Evolutionary conservation across 2,888 invertebrate genomes (phyloP).

Genomic region (Celastrina argiolus): DNA sequence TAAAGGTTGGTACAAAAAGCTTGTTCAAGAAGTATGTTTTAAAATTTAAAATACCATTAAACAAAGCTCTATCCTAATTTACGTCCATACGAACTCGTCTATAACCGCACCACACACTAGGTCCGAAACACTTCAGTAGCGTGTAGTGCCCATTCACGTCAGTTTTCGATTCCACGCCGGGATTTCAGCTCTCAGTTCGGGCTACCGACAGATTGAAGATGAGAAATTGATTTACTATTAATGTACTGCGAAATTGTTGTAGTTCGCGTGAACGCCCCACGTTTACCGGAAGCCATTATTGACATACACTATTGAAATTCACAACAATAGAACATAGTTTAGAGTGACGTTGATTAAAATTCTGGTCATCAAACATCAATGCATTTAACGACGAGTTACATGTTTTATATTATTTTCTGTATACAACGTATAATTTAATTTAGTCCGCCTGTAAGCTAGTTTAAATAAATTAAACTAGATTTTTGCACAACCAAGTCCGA

Average conservation of each 20-base stretch:
- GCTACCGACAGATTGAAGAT: slow-evolving; percentile 22
- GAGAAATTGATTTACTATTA: slow-evolving; percentile 23
- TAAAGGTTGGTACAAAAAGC: too few relatives aligned
- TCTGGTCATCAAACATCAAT: slow-evolving; percentile 9
- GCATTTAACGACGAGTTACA: neutral
- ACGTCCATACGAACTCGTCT: neutral
- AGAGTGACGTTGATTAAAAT: slow-evolving; percentile 9
- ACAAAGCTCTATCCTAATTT: neutral
- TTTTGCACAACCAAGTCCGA: too few relatives aligned
- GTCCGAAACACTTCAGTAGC: slow-evolving; percentile 6
- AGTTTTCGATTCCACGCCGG: slow-evolving; percentile 11
- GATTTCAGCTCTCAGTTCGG: neutral
- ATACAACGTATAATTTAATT: neutral
- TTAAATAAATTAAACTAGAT: too few relatives aligned
- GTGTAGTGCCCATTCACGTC: slow-evolving; percentile 10
- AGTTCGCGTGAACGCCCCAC: neutral
- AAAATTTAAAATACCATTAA: neutral
- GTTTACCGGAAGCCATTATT: neutral
- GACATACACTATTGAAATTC: neutral
- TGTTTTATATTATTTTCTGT: too few relatives aligned
- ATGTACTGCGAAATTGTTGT: slow-evolving; percentile 16
- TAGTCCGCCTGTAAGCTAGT: too few relatives aligned
- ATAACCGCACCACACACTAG: neutral
- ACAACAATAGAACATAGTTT: slow-evolving; percentile 3
- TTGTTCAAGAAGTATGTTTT: too few relatives aligned